Evolutionary conservation across 1,140 invertebrate species (phyloP).

Genomic region (Neodiprion lecontei): DNA sequence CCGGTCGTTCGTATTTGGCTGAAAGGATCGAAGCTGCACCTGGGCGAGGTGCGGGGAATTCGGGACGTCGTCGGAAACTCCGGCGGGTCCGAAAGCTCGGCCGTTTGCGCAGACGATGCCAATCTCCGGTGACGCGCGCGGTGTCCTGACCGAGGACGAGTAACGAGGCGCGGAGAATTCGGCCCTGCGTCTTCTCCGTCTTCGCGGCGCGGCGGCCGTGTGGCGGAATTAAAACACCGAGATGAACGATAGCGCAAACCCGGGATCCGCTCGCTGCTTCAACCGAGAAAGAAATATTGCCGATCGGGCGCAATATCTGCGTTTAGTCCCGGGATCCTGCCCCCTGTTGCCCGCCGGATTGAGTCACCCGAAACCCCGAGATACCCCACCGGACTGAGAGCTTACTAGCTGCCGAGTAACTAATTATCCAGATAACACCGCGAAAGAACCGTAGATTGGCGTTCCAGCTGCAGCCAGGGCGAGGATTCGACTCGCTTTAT

Average conservation of each 20-base stretch:
- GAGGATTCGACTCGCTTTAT: constrained; percentile 31
- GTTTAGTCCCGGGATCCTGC: background rate
- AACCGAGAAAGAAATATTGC: constrained; percentile 25
- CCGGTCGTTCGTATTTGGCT: background rate
- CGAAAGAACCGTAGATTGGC: constrained; percentile 40
- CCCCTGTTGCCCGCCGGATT: constrained; percentile 36
- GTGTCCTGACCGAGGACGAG: background rate
- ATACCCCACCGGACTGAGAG: constrained; percentile 10
- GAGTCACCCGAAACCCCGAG: constrained; percentile 34
- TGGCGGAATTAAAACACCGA: constrained; percentile 39
- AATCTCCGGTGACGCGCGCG: background rate
- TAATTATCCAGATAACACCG: constrained; percentile 54
- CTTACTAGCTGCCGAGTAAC: constrained; percentile 44
- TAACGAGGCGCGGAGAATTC: constrained; percentile 18
- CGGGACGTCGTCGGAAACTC: background rate
- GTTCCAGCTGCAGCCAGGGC: constrained; percentile 10
- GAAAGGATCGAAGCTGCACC: background rate
- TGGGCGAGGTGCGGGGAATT: background rate
- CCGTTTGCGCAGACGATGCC: background rate
- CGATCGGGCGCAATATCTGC: constrained; percentile 38
- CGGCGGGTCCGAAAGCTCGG: background rate
- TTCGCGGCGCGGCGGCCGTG: constrained; percentile 26
- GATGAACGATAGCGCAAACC: constrained; percentile 39
- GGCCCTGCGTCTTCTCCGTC: constrained; percentile 15
- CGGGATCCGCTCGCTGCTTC: constrained; percentile 8